These are phyloP conservation scores for Bufotes viridis DNA, from an alignment of 2,797 vertebrate genomes.

Conservation along the genomic window DNA sequence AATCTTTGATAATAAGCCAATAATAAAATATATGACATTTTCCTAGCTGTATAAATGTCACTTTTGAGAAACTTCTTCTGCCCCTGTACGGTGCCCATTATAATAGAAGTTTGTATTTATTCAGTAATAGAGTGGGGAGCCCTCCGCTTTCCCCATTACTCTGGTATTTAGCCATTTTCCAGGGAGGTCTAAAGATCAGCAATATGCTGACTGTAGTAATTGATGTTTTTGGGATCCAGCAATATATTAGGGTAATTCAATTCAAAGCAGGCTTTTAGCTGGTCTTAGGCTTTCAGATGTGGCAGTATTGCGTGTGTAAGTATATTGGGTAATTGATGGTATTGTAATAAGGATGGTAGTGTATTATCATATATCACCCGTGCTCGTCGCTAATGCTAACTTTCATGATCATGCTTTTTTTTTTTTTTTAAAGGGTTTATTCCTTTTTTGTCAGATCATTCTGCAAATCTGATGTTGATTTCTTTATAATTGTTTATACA, in stretches of 20 bases:
- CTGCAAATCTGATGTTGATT: not conserved
- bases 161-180: not conserved
- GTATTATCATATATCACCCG: not conserved
- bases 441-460: not conserved
- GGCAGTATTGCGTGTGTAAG: constrained; percentile 50
- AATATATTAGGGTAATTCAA: constrained; percentile 55
- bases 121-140: not conserved
- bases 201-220: constrained; percentile 27
- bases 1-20: not conserved
- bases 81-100: not conserved
- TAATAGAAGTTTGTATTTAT: not conserved
- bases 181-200: not conserved
- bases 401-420: not conserved
- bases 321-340: not conserved
- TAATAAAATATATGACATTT: not conserved
- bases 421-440: not conserved
- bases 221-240: constrained; percentile 49
- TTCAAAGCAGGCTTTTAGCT: constrained; percentile 42
- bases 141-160: no score
- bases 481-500: not conserved
- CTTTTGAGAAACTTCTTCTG: not conserved
- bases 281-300: constrained; percentile 58
- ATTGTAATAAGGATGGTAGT: not conserved
- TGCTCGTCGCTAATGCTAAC: not conserved
- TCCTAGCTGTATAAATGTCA: not conserved